These are phyloP conservation scores for Diorhabda elongata DNA, from an alignment of 1,140 invertebrate species.

Conservation along the genomic window DNA sequence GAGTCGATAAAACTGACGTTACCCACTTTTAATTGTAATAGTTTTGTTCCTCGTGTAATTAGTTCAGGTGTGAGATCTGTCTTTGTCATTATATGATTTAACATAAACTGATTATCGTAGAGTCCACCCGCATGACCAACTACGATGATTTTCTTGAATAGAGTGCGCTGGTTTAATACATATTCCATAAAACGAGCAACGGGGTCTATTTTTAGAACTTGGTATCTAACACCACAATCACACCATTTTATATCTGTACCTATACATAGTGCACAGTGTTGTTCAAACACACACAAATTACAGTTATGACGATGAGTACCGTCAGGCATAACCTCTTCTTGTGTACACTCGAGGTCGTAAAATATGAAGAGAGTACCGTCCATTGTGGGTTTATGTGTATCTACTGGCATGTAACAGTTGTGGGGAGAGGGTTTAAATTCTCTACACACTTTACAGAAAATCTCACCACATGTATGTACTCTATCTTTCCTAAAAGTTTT, in stretches of 20 bases:
- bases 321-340: too few relatives aligned
- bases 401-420: not conserved
- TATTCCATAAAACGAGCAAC: constrained; percentile 1
- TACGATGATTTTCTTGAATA: constrained; percentile 9
- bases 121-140: constrained; percentile 1
- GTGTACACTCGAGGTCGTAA: too few relatives aligned
- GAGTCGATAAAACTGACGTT: constrained; percentile 18
- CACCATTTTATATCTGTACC: constrained; percentile 4
- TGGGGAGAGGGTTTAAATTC: too few relatives aligned
- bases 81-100: constrained; percentile 14
- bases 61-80: constrained; percentile 11
- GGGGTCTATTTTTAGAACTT: constrained; percentile 7
- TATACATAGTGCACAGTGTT: constrained; percentile 12
- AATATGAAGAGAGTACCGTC: too few relatives aligned
- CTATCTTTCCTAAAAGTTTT: too few relatives aligned
- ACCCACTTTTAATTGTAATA: not conserved
- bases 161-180: constrained; percentile 3
- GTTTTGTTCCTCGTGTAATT: constrained; percentile 10
- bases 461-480: too few relatives aligned
- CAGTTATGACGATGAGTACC: too few relatives aligned
- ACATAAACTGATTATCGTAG: constrained; percentile 8
- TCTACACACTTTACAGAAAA: too few relatives aligned
- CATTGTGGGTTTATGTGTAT: too few relatives aligned
- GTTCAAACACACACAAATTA: constrained; percentile 3
- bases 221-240: constrained; percentile 1